Evolutionary conservation across 2,888 invertebrate species (phyloP), one percentile per base, ranked within the genome.

Genomic region (Xestia sexstrigata): DNA sequence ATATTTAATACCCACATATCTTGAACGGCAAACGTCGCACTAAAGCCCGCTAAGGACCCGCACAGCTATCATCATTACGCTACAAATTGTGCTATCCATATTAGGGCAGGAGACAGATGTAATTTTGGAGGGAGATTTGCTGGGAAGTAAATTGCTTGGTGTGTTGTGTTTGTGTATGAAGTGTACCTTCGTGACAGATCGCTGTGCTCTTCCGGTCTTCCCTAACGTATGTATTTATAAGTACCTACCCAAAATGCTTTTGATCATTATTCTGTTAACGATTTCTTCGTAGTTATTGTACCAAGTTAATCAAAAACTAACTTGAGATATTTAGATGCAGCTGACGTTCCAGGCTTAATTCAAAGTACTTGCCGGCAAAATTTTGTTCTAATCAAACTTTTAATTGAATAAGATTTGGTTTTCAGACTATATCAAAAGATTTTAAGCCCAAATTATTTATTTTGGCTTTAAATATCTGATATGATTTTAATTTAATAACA

Each of bases 41-140:
- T 90, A 87, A 89, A 86, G 85, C 86, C 35, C 79, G 85, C 86
- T 89, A 87, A 90, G 86, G 90, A 85, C 78, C 87, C 87, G 76
- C 82, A 79, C 73, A 67, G 88, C 88, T 85, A 92, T 92, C 91
- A 92, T 89, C 93, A 90, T 92, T 92, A 92, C 81, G 80, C 78
- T 85, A 89, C 92, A 90, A 91, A 92, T 90, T 90, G 90, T 88
- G 82, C 79, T 87, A 88, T 90, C 82, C 84, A 89, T 85, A 88
- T 78, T 81, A 86, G 87, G 15, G 68, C 20, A 65, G 83, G 88
- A 89, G 88, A 70, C 70, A 74, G 79, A 74, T 77, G 63, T 67
- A 35, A 78, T 72, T 72, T 79, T 78, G 67, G 23, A 60, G 47
- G 69, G 52, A 60, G 72, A 52, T 20, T 30, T 63, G 58, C 60